A percentile compares a stretch with the other conserved stretches of the same genome.
These are phyloP conservation scores for Acholoe squamosa DNA, from an alignment of 2,888 invertebrate species.

Conservation along the genomic window DNA sequence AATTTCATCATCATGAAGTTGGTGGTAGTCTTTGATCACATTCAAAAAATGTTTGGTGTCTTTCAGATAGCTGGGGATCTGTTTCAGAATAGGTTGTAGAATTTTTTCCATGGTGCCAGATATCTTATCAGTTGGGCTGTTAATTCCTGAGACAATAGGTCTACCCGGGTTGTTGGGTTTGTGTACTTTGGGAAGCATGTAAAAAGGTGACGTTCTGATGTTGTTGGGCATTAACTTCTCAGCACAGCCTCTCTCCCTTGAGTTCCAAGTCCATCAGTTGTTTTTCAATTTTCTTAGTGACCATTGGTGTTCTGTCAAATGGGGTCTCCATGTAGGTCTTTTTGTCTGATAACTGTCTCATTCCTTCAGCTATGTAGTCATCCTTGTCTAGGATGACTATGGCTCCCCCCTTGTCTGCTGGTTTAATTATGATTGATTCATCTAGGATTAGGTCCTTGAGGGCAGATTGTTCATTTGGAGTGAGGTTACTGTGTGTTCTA, in stretches of 20 bases:
- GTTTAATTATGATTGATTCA: too few relatives aligned
- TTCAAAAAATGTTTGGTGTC: not conserved
- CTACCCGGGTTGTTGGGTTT: too few relatives aligned
- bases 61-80: not conserved
- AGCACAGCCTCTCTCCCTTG: not conserved
- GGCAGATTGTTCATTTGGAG: too few relatives aligned
- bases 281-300: not conserved
- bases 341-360: too few relatives aligned
- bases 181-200: too few relatives aligned
- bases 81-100: not conserved
- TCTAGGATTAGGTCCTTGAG: too few relatives aligned
- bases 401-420: too few relatives aligned
- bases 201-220: not conserved
- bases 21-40: not conserved
- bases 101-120: not conserved
- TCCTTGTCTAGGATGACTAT: too few relatives aligned
- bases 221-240: not conserved
- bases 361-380: too few relatives aligned
- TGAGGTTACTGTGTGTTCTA: too few relatives aligned
- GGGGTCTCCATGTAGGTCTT: too few relatives aligned
- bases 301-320: not conserved
- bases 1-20: not conserved
- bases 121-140: not conserved
- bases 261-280: not conserved
- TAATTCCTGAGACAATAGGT: too few relatives aligned